Evolutionary conservation across 2,797 vertebrate species (phyloP).

Genomic region (Artibeus jamaicensis): DNA sequence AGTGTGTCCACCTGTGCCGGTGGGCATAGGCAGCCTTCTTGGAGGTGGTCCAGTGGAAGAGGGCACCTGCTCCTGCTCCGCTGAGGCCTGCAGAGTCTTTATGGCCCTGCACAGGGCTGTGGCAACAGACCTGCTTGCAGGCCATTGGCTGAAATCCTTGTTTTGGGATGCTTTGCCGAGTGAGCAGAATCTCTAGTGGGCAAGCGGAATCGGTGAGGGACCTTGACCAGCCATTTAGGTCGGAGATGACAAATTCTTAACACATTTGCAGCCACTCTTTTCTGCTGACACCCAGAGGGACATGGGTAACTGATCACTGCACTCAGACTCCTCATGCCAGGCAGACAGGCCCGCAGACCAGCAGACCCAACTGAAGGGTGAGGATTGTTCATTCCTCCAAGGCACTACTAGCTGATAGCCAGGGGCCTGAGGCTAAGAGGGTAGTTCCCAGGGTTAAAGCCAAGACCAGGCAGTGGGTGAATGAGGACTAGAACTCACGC

Average conservation of each 20-base stretch:
- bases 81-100: not conserved
- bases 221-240: not conserved
- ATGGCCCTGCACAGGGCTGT: rapidly evolving
- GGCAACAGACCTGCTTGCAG: not conserved
- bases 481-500: not conserved
- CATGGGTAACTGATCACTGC: not conserved
- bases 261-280: no score
- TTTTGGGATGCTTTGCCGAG: not conserved
- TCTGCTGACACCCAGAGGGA: not conserved
- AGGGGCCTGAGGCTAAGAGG: not conserved
- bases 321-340: not conserved
- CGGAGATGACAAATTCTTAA: not conserved
- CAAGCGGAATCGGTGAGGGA: not conserved
- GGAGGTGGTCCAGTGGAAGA: not conserved
- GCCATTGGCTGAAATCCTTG: not conserved
- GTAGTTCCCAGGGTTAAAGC: not conserved
- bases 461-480: no score
- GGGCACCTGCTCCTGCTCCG: rapidly evolving
- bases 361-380: not conserved
- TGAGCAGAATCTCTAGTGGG: not conserved
- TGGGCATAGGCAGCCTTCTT: rapidly evolving
- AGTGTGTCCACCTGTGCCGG: not conserved
- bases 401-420: rapidly evolving
- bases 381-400: rapidly evolving
- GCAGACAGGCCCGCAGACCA: not conserved